Base-by-base conservation (phyloP, 1,140 invertebrate genomes). In the Proctacanthus coquilletti region DNA sequence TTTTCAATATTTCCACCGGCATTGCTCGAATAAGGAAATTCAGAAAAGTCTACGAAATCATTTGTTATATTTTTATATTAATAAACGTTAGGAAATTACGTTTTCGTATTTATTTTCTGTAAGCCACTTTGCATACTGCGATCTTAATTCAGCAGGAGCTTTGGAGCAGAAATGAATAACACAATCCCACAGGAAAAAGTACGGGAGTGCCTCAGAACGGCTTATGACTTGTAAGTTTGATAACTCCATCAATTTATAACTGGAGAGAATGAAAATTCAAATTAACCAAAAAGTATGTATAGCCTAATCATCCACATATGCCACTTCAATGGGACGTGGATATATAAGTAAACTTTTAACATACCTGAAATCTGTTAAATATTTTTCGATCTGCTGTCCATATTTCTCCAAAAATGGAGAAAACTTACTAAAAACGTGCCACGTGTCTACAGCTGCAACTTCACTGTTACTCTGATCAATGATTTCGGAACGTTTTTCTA, bases 131-230 rank as follows among this genome's bases (percentile, higher is more conserved):
- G 74, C 70, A 51, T 81, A 82, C 32, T 78, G 68, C 47, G 72
- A 76, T 13, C 76, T 63, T 43, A 85, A 59, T 61, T 80, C 71
- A 17, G 72, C 68, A 40, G 73, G 63, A 11, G 79, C 72, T 41
- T 68, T 60, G 36, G 69, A 67, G 50, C 81, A 79, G 34, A 82
- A 70, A 19, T 71, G 60, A n/a, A 88, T 51, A 9, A 84, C 51
- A 30, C 78, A 64, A 46, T 71, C 69, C 84, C 85, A 91, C 3
- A 74, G 52, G 1, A 86, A 53, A 21, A 87, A 59, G 60, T 84
- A 88, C 14, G 48, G 48, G 0, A 46, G 46, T 1, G 44, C 51
- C 14, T 47, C 42, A 18, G 56, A 43, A 19, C 34, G 40, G 11
- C 56, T 41, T n/a, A 60, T 53, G 1, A 41, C 34, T 18, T 46